Base-by-base conservation (phyloP, 2,113 vertebrate species). In the Embiotoca jacksoni region DNA sequence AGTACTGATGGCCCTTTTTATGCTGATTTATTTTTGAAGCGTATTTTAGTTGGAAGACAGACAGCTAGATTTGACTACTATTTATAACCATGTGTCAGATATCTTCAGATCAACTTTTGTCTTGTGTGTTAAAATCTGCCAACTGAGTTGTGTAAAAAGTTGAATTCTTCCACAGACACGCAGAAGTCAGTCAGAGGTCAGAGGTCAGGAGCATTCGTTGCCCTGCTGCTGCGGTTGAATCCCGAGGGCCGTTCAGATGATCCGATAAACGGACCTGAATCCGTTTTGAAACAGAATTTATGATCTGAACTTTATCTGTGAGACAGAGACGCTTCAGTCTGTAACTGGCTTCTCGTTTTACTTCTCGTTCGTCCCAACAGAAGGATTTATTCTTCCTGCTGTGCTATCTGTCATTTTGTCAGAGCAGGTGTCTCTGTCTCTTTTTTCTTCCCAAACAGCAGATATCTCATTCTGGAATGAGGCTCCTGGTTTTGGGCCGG, bases 211-310 rank as follows among this genome's bases (percentile, higher is more conserved):
- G 64, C 58, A 7, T 73, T 41, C 46, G 59, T 71, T 79, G 62
- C 32, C 31, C 72, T 44, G 36, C 31, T 52, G 30, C 23, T 39
- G 60, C 23, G 30, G 15, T 11, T 32, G 23, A 30, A 5, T 61
- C 56, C 53, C 31, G 39, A 3, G 53, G 52, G 32, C 23, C 2
- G 0, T 65, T 68, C 1, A 50, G 55, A 67, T 69, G 8, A 77
- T 67, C 67, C 6, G 36, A 11, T 64, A 31, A 30, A 58, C 75
- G 35, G 77, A 63, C 16, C 13, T 81, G 79, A 83, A 77, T 77
- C 75, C 79, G 81, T 82, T 89, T 86, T 86, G 60, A 82, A 62
- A 60, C n/a, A 6, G 5, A 77, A 91, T 85, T 85, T 89, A 87
- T 16, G 80, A 75, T 80, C 60, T 65, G 82, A 88, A 85, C 64